Evolutionary conservation across 2,888 invertebrate genomes (phyloP).

Genomic region (Cotesia congregata): DNA sequence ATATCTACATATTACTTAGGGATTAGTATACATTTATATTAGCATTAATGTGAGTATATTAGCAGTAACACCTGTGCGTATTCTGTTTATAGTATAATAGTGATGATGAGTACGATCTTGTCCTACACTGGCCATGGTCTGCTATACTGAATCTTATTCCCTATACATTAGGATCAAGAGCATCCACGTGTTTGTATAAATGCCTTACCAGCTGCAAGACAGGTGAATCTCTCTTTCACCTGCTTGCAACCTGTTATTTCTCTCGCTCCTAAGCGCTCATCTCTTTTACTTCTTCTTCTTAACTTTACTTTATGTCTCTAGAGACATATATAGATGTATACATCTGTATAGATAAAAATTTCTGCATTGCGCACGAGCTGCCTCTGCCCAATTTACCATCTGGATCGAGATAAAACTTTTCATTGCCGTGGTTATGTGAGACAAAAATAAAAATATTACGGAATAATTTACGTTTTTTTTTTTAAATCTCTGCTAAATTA

Average conservation of each 20-base stretch:
- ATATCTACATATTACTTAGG: not conserved
- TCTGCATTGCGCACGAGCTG: slow-evolving; percentile 35
- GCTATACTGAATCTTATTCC: slow-evolving; percentile 30
- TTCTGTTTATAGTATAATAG: not conserved
- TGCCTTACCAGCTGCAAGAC: slow-evolving; percentile 61
- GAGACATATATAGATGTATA: not conserved
- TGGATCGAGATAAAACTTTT: slow-evolving; percentile 53
- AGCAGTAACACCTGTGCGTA: not conserved
- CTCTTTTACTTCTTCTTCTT: slow-evolving; percentile 5
- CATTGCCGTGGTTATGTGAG: slow-evolving; percentile 2
- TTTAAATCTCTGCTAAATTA: not conserved
- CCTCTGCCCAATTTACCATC: slow-evolving; percentile 61
- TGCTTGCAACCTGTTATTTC: slow-evolving; percentile 63
- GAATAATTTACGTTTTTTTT: not conserved
- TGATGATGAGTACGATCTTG: not conserved
- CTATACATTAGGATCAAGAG: slow-evolving; percentile 7
- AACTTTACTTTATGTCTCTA: not conserved
- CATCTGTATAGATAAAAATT: slow-evolving; percentile 19
- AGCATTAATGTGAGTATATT: not conserved
- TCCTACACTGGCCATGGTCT: not conserved
- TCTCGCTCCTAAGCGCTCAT: not conserved
- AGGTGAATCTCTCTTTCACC: slow-evolving; percentile 63
- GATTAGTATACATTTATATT: not conserved
- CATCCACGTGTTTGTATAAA: slow-evolving; percentile 30
- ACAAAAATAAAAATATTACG: not conserved